A percentile compares a stretch with the other conserved stretches of the same genome.
phyloP scores from a whole-genome alignment of 2,113 vertebrate species.

The Calypte anna region DNA sequence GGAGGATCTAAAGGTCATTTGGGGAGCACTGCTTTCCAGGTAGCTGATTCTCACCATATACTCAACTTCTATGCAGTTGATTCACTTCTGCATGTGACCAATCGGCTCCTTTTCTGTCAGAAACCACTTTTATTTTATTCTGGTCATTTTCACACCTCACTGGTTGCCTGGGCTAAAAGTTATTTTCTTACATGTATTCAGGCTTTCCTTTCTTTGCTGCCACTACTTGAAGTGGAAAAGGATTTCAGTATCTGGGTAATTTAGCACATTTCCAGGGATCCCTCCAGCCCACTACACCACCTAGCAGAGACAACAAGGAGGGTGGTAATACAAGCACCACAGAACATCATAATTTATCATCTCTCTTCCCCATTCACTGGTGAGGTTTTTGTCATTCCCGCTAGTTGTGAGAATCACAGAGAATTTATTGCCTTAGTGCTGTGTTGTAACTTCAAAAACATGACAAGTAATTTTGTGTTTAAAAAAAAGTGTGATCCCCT shows the following conservation, averaged over 20 bases:
- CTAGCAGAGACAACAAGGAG: not conserved
- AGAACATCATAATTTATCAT: not conserved
- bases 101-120: conserved; percentile 25
- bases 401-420: not conserved
- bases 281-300: not conserved
- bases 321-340: not conserved
- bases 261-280: not conserved
- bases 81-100: conserved; percentile 48
- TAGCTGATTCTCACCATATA: conserved; percentile 12
- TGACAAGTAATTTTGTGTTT: not conserved
- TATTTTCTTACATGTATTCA: not conserved
- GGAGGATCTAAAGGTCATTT: conserved; percentile 45
- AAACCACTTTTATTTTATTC: conserved; percentile 43
- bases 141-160: conserved; percentile 37
- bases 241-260: not conserved
- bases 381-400: not conserved
- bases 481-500: not conserved
- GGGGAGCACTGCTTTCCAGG: not conserved
- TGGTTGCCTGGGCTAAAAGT: not conserved
- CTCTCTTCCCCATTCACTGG: not conserved
- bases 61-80: conserved; percentile 42
- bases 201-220: not conserved
- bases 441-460: not conserved
- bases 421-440: not conserved
- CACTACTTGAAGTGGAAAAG: not conserved